These are phyloP conservation scores for Anoncus sp. DNA, from an alignment of 2,888 invertebrate species.

Conservation along the genomic window DNA sequence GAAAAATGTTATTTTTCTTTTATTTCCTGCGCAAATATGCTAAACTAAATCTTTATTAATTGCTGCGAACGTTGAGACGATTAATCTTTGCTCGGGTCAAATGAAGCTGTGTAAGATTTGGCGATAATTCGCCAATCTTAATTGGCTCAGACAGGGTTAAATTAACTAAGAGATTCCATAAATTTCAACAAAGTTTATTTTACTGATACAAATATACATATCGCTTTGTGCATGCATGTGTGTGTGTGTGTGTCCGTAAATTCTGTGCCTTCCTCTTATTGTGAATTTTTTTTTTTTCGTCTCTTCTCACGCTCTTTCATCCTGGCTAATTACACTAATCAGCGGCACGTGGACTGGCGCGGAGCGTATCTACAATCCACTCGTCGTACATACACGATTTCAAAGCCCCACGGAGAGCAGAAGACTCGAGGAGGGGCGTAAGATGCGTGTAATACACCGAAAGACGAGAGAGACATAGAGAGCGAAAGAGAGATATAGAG, in stretches of 20 bases:
- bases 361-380: conserved; percentile 61
- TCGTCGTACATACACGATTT: conserved; percentile 65
- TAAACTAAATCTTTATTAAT: too few species aligned
- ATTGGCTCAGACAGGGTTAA: background rate
- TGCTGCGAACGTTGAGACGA: background rate
- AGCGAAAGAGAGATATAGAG: conserved; percentile 63
- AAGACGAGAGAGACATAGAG: conserved; percentile 16
- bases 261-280: conserved; percentile 58
- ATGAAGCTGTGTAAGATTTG: background rate
- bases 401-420: conserved; percentile 63
- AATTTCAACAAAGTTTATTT: background rate
- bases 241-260: conserved; percentile 11
- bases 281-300: conserved; percentile 55
- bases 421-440: conserved; percentile 22
- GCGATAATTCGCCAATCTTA: conserved; percentile 1
- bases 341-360: conserved; percentile 80
- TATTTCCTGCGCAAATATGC: too few species aligned
- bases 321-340: conserved; percentile 81
- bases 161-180: conserved; percentile 17
- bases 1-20: background rate
- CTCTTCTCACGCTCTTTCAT: conserved; percentile 67
- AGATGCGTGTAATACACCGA: conserved; percentile 58
- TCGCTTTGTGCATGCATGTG: conserved; percentile 59
- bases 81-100: background rate
- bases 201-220: conserved; percentile 31